Percentiles rank a stretch among this genome's conserved stretches.
These are phyloP conservation scores for Hirudinaria manillensis DNA, from an alignment of 2,888 invertebrate genomes.

Conservation along the genomic window DNA sequence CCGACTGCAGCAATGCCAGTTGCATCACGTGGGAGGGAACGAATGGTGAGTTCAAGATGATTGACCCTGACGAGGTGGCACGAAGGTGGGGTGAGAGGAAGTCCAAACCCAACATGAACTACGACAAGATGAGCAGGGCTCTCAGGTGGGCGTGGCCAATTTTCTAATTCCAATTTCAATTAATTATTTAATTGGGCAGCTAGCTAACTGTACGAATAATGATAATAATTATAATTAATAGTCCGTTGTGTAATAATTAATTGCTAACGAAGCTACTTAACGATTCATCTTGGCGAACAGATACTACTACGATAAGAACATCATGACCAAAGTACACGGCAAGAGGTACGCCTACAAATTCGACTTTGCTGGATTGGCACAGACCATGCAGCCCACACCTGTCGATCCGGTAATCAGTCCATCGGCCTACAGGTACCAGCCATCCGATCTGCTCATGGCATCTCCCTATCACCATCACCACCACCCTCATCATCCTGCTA, in stretches of 20 bases:
- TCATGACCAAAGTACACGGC: slow-evolving; percentile 95
- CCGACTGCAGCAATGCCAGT: slow-evolving; percentile 77
- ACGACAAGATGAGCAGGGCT: slow-evolving; percentile 73
- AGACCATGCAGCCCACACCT: slow-evolving; percentile 55
- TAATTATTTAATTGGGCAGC: neutral
- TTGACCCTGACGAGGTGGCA: slow-evolving; percentile 90
- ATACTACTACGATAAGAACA: slow-evolving; percentile 97
- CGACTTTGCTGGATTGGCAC: slow-evolving; percentile 86
- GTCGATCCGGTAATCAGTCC: slow-evolving; percentile 73
- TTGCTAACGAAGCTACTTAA: neutral
- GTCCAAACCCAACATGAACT: slow-evolving; percentile 96
- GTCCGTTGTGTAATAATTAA: neutral
- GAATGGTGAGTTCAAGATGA: slow-evolving; percentile 76
- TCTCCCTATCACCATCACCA: slow-evolving; percentile 58
- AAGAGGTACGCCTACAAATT: slow-evolving; percentile 94
- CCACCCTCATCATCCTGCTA: slow-evolving; percentile 49
- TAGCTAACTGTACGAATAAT: neutral
- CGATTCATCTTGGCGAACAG: slow-evolving; percentile 46
- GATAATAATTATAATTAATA: neutral
- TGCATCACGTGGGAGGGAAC: slow-evolving; percentile 69
- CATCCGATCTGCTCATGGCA: slow-evolving; percentile 81
- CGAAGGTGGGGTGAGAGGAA: slow-evolving; percentile 89
- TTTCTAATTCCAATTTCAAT: neutral
- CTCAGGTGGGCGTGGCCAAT: slow-evolving; percentile 27
- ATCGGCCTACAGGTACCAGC: slow-evolving; percentile 69